These are phyloP conservation scores for Anser brachyrhynchus DNA, from an alignment of 2,113 vertebrate species.

Conservation along the genomic window DNA sequence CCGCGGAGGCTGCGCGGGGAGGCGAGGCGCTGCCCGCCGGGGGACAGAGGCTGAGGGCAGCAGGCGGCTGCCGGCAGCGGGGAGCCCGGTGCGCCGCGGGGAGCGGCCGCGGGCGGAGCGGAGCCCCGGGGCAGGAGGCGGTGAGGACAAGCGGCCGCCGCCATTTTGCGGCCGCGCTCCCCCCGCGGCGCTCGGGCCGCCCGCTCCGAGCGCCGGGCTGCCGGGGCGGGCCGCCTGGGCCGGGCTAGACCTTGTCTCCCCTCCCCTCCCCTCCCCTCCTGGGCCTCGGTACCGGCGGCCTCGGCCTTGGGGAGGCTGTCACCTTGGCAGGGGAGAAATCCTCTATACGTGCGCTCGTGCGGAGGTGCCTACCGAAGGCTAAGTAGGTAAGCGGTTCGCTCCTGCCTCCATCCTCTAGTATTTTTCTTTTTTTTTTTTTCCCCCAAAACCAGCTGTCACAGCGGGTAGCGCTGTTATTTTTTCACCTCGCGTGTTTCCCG, in stretches of 20 bases:
- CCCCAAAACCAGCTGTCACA: background rate
- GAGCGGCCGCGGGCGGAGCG: no score
- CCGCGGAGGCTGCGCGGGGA: background rate
- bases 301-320: background rate
- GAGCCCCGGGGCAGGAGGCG: no score
- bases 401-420: background rate
- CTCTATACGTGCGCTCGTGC: background rate
- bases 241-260: background rate
- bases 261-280: background rate
- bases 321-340: background rate
- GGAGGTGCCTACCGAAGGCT: background rate
- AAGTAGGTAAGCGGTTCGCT: constrained; percentile 28
- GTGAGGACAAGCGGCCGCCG: background rate
- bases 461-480: background rate
- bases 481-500: background rate
- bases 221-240: background rate
- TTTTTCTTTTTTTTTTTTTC: background rate
- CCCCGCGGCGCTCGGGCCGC: background rate
- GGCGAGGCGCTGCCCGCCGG: background rate
- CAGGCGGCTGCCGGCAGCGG: no score
- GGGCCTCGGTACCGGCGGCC: background rate
- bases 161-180: background rate
- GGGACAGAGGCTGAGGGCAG: background rate
- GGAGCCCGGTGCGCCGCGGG: no score
- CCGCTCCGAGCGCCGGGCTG: background rate